Evolutionary conservation across 1,140 invertebrate genomes (phyloP).

Genomic region (Maconellicoccus hirsutus): DNA sequence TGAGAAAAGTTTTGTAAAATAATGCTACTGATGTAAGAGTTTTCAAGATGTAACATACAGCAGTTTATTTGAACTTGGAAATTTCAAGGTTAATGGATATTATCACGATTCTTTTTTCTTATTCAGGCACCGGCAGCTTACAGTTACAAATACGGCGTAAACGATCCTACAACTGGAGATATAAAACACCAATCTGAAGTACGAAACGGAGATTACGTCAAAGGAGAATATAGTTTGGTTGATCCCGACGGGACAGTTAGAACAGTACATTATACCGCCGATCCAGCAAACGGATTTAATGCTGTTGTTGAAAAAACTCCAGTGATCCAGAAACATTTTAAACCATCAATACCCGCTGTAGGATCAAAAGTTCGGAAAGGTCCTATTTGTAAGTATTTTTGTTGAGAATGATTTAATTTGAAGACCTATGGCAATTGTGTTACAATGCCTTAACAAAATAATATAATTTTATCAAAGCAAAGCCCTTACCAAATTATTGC

Average conservation of each 20-base stretch:
- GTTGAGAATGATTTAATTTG: too few relatives aligned
- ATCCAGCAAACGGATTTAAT: conserved; percentile 49
- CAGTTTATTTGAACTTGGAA: too few relatives aligned
- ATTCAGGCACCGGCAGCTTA: conserved; percentile 38
- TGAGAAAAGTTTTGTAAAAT: background rate
- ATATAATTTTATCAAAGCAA: too few relatives aligned
- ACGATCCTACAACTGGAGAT: conserved; percentile 44
- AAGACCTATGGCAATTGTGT: too few relatives aligned
- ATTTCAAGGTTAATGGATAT: too few relatives aligned
- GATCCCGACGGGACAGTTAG: conserved; percentile 44
- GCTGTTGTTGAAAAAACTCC: conserved; percentile 39
- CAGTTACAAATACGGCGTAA: conserved; percentile 42
- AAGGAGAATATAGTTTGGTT: conserved; percentile 36
- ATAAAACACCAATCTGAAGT: conserved; percentile 46
- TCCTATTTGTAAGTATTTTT: background rate
- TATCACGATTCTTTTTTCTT: background rate
- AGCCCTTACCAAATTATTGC: too few relatives aligned
- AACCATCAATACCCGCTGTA: background rate
- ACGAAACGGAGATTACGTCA: conserved; percentile 46
- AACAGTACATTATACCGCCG: conserved; percentile 48
- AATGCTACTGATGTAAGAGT: too few relatives aligned
- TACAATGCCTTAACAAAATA: too few relatives aligned
- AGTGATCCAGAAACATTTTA: background rate
- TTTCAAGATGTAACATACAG: too few relatives aligned
- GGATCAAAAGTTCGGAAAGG: background rate